A percentile compares a stretch with the other conserved stretches of the same genome.
Conservation (phyloP, 2,797 vertebrate species). For the Microchirus variegatus region DNA sequence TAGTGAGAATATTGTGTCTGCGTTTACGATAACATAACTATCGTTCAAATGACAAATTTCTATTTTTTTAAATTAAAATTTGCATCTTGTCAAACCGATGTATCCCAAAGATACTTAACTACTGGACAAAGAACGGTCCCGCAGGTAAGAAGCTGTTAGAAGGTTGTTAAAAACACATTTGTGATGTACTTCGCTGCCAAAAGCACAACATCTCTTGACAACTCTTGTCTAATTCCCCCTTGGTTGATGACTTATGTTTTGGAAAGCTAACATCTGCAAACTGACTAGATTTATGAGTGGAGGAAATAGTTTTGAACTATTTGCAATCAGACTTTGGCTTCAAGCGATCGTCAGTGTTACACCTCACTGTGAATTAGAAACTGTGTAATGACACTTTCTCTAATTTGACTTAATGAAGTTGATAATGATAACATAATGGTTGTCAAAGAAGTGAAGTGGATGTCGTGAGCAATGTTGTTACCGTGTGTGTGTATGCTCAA, state of each 20-base stretch:
- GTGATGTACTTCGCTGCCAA: conserved; percentile 36
- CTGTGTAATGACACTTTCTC: conserved; percentile 21
- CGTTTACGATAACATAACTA: neutral
- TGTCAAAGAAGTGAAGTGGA: too few relatives aligned
- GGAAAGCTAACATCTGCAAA: conserved; percentile 64
- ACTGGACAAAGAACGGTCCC: conserved; percentile 32
- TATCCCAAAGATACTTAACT: conserved; percentile 30
- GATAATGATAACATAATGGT: conserved; percentile 2
- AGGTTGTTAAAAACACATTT: conserved; percentile 65
- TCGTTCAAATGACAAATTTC: conserved; percentile 5
- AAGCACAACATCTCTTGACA: conserved; percentile 32
- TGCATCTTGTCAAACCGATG: neutral
- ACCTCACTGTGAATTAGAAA: conserved; percentile 29
- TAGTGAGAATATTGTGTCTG: neutral
- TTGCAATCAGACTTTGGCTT: conserved; percentile 59
- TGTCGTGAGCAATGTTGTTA: too few relatives aligned
- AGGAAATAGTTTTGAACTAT: conserved; percentile 59
- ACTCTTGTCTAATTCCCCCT: conserved; percentile 43
- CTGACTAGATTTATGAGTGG: conserved; percentile 54
- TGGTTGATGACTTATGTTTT: conserved; percentile 60
- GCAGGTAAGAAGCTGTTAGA: conserved; percentile 39
- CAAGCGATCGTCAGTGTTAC: conserved; percentile 4
- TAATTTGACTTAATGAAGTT: conserved; percentile 16
- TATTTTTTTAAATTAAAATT: neutral
- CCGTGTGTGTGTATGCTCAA: too few relatives aligned